phyloP scores from a whole-genome alignment of 2,113 vertebrate genomes.

The Butastur rufipennis region DNA sequence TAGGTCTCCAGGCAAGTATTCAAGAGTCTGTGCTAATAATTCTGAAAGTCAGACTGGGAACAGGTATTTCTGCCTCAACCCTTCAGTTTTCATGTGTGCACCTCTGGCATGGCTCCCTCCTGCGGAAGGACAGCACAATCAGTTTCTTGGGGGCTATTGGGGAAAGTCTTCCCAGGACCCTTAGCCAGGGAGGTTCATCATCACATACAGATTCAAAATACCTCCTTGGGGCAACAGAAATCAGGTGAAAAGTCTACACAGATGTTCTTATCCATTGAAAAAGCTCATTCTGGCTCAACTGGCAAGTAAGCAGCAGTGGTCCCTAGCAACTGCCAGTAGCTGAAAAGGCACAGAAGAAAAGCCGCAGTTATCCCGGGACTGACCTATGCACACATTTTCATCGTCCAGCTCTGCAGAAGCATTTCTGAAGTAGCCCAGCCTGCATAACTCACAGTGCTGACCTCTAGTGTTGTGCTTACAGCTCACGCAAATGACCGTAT shows the following conservation, averaged over 20 bases:
- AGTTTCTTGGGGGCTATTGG: neutral
- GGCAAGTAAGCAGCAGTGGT: slow-evolving; percentile 7
- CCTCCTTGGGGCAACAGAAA: neutral
- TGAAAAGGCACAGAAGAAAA: slow-evolving; percentile 73
- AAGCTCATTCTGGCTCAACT: slow-evolving; percentile 53
- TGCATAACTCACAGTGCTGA: slow-evolving; percentile 99
- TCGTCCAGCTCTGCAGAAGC: slow-evolving; percentile 95
- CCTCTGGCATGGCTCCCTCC: neutral
- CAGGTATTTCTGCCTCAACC: neutral
- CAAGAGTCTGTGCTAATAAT: neutral
- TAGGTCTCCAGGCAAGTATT: neutral
- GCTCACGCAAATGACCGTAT: slow-evolving; percentile 99
- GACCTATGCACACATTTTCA: slow-evolving; percentile 99
- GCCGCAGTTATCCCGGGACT: slow-evolving; percentile 81
- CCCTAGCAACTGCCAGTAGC: slow-evolving; percentile 57
- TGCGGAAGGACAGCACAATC: neutral
- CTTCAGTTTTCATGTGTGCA: neutral
- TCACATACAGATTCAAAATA: neutral
- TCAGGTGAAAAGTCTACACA: slow-evolving; percentile 19
- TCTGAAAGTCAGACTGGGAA: neutral
- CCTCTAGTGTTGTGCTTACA: slow-evolving; percentile 99
- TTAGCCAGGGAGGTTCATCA: neutral
- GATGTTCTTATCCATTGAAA: slow-evolving; percentile 56
- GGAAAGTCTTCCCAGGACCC: neutral
- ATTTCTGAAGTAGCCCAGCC: slow-evolving; percentile 99